Evolutionary conservation across 2,113 vertebrate genomes (phyloP), one percentile per base, ranked within the genome.

Genomic region (Seriola quinqueradiata): DNA sequence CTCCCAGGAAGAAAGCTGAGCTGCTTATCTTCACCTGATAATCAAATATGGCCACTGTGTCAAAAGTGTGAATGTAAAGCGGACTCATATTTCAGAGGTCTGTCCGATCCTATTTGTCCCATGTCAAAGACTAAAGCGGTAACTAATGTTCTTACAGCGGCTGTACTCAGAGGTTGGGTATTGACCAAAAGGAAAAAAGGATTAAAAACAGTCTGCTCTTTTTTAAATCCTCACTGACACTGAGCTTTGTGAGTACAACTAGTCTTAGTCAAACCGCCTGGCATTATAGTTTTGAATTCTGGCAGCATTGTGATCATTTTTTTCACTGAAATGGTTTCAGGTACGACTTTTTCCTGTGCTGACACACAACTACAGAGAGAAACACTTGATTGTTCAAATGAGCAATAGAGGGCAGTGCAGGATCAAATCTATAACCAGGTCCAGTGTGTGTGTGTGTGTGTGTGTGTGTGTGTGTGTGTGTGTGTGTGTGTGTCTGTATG

Each of bases 371-470:
- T 57, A 25, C 28, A 34, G 6, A 12, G 40, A 61, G n/a, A 76
- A 25, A 10, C 1, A 72, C 50, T 19, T 75, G 68, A n/a, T 12
- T 69, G 11, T 21, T 21, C 50, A 21, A 34, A 70, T 72, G 57
- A 81, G 57, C 89, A 40, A 84, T 83, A 93, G 90, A 83, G 87
- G 92, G 89, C 89, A 90, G 82, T 86, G 70, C 50, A 77, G 82
- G 65, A 84, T 82, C 73, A 84, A 70, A 63, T 67, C 50, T 66
- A n/a, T 55, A 74, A 5, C 48, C 40, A 42, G 23, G 8, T 48
- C 21, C 57, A 52, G 32, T 8, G 50, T 16, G 36, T 32, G 38
- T 54, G 23, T 57, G 8, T 46, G 2, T 28, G 3, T 11, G 19
- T 63, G 8, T 12, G 3, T 58, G 63, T 17, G 5, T 55, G 13